A percentile compares a stretch with the other conserved stretches of the same genome.
Conservation (phyloP, 2,888 invertebrate genomes). For the Campoplex nolae region DNA sequence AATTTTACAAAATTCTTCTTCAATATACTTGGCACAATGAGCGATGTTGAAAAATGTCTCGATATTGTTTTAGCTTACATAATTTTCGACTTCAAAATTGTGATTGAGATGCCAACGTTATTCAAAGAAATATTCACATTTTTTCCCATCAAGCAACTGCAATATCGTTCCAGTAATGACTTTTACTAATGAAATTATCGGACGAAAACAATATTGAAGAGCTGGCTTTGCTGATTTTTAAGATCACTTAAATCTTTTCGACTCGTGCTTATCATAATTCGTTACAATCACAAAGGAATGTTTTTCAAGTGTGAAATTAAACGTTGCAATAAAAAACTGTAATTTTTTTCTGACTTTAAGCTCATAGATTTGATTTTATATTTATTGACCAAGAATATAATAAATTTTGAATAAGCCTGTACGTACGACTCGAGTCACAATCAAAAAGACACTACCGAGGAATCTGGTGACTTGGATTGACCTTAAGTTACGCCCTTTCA, state of each 20-base stretch:
- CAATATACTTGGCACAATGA: background rate
- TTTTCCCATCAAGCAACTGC: background rate
- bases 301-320: background rate
- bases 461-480: background rate
- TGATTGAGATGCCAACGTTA: background rate
- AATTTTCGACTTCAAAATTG: background rate
- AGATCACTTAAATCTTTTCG: background rate
- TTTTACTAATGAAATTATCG: background rate
- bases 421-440: background rate
- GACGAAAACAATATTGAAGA: background rate
- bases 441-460: constrained; percentile 56
- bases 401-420: background rate
- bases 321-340: background rate
- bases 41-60: no score
- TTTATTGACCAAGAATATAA: background rate
- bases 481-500: constrained; percentile 2
- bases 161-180: background rate
- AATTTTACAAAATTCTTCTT: no score
- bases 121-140: background rate
- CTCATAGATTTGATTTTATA: background rate
- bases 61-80: no score
- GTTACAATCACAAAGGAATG: background rate
- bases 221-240: background rate
- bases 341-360: background rate
- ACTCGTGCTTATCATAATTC: background rate